Base-by-base conservation (phyloP, 2,888 invertebrate species). In the Ormia ochracea region DNA sequence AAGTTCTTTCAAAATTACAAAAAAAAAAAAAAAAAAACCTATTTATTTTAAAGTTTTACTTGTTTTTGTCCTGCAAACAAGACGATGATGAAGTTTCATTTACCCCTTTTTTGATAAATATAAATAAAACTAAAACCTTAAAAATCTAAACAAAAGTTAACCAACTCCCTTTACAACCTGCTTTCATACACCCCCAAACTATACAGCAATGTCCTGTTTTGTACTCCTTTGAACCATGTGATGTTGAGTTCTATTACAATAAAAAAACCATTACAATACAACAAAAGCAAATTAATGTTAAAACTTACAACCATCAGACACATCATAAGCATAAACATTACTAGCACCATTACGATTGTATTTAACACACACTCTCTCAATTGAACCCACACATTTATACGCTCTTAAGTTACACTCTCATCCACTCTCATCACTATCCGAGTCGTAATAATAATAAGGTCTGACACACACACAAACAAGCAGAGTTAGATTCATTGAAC, bases 271-370 rank as follows among this genome's bases (percentile, higher is more conserved):
- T 66, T 56, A 69, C 48, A 54, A 43, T 56, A 52, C 56, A 74
- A 58, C 65, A 59, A 74, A 58, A 66, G 66, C 50, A 74, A 74
- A 66, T 74, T 74, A 66, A 74, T 74, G 58, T 50, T 48, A 63
- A 77, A 70, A 77, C 76, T 77, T 52, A 77, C 76, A 59, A 73
- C 72, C 69, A 78, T 81, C 81, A 81, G 45, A 77, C 77, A 78
- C 81, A 81, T 81, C 81, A 74, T 81, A 78, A 81, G 73, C 68
- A 81, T 78, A 59, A 81, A 69, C 81, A 81, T 81, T 78, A 81
- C 78, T 59, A 78, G 73, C 81, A 69, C 78, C 80, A 81, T 81
- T 74, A 78, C 69, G 43, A 74, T 81, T 74, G 72, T 61, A 72
- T 76, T 59, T 59, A 69, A 59, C 54, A 59, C 43, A 59, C 59